Conservation (phyloP, 2,888 invertebrate genomes). For the Xylophagus ater region DNA sequence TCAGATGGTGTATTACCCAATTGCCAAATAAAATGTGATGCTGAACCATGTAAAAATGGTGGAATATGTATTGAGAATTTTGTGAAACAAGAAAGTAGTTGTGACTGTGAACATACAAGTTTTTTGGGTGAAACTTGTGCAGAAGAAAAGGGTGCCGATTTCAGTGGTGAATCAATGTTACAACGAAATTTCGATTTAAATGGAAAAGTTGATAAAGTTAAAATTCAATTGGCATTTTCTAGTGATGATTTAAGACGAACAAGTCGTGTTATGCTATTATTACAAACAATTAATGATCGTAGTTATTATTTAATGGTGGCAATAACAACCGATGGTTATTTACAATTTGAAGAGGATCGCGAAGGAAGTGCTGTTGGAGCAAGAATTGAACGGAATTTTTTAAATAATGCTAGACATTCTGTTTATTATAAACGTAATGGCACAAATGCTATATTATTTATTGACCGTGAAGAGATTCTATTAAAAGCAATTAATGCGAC, state of each 20-base stretch:
- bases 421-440: conserved; percentile 58
- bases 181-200: conserved; percentile 64
- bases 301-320: conserved; percentile 76
- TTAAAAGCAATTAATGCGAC: conserved; percentile 57
- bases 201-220: conserved; percentile 63
- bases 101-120: conserved; percentile 81
- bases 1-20: conserved; percentile 61
- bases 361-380: conserved; percentile 61
- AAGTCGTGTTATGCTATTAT: conserved; percentile 63
- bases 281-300: conserved; percentile 73
- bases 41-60: conserved; percentile 75
- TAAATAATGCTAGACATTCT: conserved; percentile 67
- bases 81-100: conserved; percentile 70
- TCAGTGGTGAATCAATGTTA: conserved; percentile 74
- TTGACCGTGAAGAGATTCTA: conserved; percentile 65
- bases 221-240: conserved; percentile 78
- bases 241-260: conserved; percentile 67
- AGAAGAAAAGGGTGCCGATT: conserved; percentile 83
- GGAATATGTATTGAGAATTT: conserved; percentile 85
- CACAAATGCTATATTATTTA: conserved; percentile 57
- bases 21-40: conserved; percentile 83
- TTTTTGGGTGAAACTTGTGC: conserved; percentile 81
- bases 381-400: conserved; percentile 66
- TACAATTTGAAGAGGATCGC: conserved; percentile 76
- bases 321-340: conserved; percentile 68